These are phyloP conservation scores for Drosophila setosimentum DNA, from an alignment of 2,888 invertebrate genomes.

Conservation along the genomic window DNA sequence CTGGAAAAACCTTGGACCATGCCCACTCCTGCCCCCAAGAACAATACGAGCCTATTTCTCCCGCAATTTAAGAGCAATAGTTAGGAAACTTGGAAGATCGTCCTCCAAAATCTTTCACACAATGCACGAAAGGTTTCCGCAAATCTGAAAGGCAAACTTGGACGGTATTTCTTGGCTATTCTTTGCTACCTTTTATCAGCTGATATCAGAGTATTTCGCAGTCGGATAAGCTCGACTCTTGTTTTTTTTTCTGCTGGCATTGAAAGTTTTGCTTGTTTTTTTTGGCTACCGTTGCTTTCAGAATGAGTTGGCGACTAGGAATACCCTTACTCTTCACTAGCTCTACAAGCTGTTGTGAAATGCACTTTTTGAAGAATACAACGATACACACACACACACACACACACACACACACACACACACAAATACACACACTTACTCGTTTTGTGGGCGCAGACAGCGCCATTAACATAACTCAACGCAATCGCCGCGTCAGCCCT, in stretches of 20 bases:
- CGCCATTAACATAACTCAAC: slow-evolving; percentile 75
- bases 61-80: no score
- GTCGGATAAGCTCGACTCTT: no score
- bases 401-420: slow-evolving; percentile 23
- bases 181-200: background rate
- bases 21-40: no score
- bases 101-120: no score
- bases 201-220: background rate
- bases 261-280: slow-evolving; percentile 29
- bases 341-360: slow-evolving; percentile 40
- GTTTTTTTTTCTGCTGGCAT: background rate
- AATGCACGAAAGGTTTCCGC: no score
- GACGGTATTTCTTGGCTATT: no score
- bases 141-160: no score
- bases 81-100: no score
- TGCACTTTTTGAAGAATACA: slow-evolving; percentile 50
- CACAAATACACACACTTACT: slow-evolving; percentile 7
- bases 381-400: slow-evolving; percentile 16
- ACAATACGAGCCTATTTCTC: no score
- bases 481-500: slow-evolving; percentile 58
- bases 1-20: no score
- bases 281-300: slow-evolving; percentile 40
- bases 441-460: slow-evolving; percentile 73
- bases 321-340: background rate
- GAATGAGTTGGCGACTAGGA: slow-evolving; percentile 24